A percentile compares a stretch with the other conserved stretches of the same genome.
phyloP scores from a whole-genome alignment of 23 tunicate species.

The Ciona savignyi region DNA sequence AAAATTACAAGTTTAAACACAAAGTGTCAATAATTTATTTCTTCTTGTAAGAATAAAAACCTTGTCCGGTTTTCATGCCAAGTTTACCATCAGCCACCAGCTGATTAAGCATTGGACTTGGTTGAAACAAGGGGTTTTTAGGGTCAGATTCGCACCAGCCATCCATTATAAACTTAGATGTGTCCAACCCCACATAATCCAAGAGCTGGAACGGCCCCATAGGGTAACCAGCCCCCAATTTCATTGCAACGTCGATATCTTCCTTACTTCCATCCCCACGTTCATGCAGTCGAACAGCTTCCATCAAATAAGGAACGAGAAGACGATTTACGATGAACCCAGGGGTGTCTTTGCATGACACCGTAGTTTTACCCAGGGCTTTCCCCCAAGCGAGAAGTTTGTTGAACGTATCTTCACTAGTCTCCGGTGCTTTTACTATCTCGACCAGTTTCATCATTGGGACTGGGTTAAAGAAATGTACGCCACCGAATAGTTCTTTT shows the following conservation, averaged over 20 bases:
- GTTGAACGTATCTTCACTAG: slow-evolving; percentile 65
- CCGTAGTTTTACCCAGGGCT: slow-evolving; percentile 63
- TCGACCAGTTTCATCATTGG: slow-evolving; percentile 97
- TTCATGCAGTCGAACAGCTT: slow-evolving; percentile 75
- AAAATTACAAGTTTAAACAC: too few species aligned
- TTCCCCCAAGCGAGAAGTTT: slow-evolving; percentile 63
- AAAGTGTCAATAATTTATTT: too few species aligned
- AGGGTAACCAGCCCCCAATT: slow-evolving; percentile 92
- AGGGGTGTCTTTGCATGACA: slow-evolving; percentile 87
- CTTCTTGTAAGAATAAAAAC: slow-evolving; percentile 79
- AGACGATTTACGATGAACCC: slow-evolving; percentile 82
- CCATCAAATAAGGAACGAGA: slow-evolving; percentile 83
- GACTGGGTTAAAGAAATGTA: slow-evolving; percentile 96
- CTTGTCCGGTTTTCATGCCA: slow-evolving; percentile 72
- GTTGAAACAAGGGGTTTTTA: slow-evolving; percentile 82
- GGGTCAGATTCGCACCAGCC: slow-evolving; percentile 87
- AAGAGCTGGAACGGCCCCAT: slow-evolving; percentile 92
- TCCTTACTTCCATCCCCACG: slow-evolving; percentile 71
- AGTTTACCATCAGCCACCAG: slow-evolving; percentile 80
- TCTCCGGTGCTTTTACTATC: slow-evolving; percentile 63
- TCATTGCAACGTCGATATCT: slow-evolving; percentile 92
- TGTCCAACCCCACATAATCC: slow-evolving; percentile 97
- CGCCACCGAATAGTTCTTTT: slow-evolving; percentile 72
- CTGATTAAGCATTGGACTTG: slow-evolving; percentile 48
- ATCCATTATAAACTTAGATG: slow-evolving; percentile 72